A percentile compares a stretch with the other conserved stretches of the same genome.
Evolutionary conservation across 2,113 vertebrate species (phyloP).

Genomic region (Sakesphorus luctuosus): DNA sequence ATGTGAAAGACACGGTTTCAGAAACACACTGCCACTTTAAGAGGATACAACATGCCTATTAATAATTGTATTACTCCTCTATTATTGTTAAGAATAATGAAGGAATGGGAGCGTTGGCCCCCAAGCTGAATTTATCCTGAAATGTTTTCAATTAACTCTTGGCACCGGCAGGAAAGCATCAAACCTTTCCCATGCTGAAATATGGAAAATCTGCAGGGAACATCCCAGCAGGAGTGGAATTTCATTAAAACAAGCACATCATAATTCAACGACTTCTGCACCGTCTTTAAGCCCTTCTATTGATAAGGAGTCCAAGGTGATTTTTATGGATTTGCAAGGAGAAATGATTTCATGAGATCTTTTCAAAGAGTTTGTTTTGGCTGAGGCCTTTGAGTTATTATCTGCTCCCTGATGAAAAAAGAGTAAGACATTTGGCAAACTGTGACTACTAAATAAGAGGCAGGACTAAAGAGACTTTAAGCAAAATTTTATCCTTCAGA

Average conservation of each 20-base stretch:
- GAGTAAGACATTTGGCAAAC: constrained; percentile 80
- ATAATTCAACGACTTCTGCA: constrained; percentile 85
- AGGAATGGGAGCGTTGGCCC: constrained; percentile 78
- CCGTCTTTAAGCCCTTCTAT: constrained; percentile 78
- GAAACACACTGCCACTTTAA: constrained; percentile 74
- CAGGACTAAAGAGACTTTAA: constrained; percentile 68
- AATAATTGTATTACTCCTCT: constrained; percentile 86
- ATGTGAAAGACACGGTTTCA: constrained; percentile 68
- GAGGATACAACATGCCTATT: constrained; percentile 78
- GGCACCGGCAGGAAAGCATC: constrained; percentile 85
- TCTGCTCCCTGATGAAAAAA: constrained; percentile 82
- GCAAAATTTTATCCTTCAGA: neutral
- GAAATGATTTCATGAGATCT: constrained; percentile 81
- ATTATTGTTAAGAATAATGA: constrained; percentile 88
- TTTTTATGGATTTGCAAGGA: constrained; percentile 84
- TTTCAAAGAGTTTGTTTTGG: constrained; percentile 77
- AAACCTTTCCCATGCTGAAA: constrained; percentile 89
- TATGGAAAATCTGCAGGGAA: constrained; percentile 89
- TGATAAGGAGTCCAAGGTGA: constrained; percentile 76
- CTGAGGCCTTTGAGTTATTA: constrained; percentile 71
- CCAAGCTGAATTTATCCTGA: constrained; percentile 84
- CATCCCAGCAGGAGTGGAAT: constrained; percentile 86
- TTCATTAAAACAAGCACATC: constrained; percentile 88
- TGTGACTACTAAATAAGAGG: constrained; percentile 74
- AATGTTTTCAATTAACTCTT: constrained; percentile 93